These are phyloP conservation scores for Heliconius aoede DNA, from an alignment of 2,888 invertebrate genomes.

Conservation along the genomic window DNA sequence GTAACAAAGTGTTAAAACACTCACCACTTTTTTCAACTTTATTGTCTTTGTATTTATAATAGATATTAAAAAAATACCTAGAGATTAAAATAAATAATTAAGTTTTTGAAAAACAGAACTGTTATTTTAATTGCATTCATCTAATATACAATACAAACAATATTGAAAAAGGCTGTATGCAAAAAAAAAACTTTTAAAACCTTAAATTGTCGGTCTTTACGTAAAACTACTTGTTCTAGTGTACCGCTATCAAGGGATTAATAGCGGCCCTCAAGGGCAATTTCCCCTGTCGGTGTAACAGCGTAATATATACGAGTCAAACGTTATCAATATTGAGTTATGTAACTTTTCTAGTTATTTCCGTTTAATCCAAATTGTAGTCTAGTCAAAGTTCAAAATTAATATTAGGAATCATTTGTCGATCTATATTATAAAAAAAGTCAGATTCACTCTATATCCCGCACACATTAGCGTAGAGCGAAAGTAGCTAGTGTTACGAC, in stretches of 20 bases:
- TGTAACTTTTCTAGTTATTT: background rate
- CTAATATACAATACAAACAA: background rate
- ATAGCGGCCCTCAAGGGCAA: conserved; percentile 27
- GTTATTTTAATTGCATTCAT: background rate
- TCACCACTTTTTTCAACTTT: background rate
- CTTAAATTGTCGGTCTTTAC: conserved; percentile 10
- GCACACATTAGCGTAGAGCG: too few species aligned
- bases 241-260: conserved; percentile 29
- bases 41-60: too few species aligned
- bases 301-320: background rate
- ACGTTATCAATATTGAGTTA: background rate
- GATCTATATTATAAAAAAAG: too few species aligned
- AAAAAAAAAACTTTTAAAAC: background rate
- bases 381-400: background rate
- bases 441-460: too few species aligned
- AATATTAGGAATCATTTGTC: background rate
- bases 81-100: too few species aligned
- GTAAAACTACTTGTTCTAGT: conserved; percentile 27
- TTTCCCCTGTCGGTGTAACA: conserved; percentile 31
- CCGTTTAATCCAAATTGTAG: background rate
- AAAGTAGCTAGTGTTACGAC: too few species aligned
- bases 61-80: too few species aligned
- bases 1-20: background rate
- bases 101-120: background rate
- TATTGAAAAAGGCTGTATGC: background rate